These are phyloP conservation scores for Caenorhabditis sulstoni DNA, from an alignment of 2,888 invertebrate species.

Conservation along the genomic window DNA sequence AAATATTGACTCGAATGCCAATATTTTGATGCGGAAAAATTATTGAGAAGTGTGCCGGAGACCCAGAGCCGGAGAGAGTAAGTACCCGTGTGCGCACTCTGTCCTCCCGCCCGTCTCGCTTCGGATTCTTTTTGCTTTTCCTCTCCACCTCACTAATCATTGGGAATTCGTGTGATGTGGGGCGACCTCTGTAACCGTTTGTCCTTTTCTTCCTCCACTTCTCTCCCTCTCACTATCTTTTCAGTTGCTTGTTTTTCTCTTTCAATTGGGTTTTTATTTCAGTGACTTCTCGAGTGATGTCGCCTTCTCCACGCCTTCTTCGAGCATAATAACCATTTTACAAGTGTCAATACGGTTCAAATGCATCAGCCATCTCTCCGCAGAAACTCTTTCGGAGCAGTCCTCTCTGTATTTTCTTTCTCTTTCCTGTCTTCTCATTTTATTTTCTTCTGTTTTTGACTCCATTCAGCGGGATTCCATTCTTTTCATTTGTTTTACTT, in stretches of 20 bases:
- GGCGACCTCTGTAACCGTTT: conserved; percentile 7
- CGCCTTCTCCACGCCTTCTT: conserved; percentile 16
- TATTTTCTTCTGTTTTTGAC: conserved; percentile 38
- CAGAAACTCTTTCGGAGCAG: conserved; percentile 24
- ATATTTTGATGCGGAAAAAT: conserved; percentile 62
- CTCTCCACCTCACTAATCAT: conserved; percentile 42
- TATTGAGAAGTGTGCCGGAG: conserved; percentile 47
- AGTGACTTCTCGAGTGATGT: conserved; percentile 22
- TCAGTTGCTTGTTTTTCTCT: background rate
- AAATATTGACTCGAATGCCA: conserved; percentile 63
- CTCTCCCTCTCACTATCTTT: conserved; percentile 3
- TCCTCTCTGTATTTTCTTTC: conserved; percentile 36
- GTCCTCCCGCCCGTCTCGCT: conserved; percentile 20
- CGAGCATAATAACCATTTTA: conserved; percentile 60
- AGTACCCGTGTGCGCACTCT: conserved; percentile 47
- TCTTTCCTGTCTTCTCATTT: conserved; percentile 42
- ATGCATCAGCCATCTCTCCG: conserved; percentile 52
- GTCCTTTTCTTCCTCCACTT: conserved; percentile 10
- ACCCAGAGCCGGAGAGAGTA: conserved; percentile 47
- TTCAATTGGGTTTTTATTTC: conserved; percentile 20
- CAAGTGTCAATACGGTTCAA: conserved; percentile 64
- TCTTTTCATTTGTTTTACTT: conserved; percentile 42
- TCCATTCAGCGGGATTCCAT: conserved; percentile 42
- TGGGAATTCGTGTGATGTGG: conserved; percentile 23
- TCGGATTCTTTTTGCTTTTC: conserved; percentile 24